Evolutionary conservation across 2,888 invertebrate species (phyloP).

Genomic region (Oegoconia quadripuncta): DNA sequence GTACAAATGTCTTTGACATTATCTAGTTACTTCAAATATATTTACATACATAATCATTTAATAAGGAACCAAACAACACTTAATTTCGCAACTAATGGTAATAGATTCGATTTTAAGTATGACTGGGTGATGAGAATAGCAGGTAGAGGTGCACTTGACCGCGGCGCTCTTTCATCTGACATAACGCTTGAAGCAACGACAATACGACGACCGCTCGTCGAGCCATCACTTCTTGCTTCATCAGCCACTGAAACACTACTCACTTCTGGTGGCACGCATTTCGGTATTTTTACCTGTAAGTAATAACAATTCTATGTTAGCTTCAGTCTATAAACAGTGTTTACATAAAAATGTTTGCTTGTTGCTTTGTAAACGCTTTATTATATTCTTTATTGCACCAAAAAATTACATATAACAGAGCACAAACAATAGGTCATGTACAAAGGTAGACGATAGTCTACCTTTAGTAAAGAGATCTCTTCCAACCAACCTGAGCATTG

Average conservation of each 20-base stretch:
- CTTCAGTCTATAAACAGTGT: too few species aligned
- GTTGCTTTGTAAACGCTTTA: too few species aligned
- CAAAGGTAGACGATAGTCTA: too few species aligned
- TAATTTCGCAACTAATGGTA: conserved; percentile 24
- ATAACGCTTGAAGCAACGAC: conserved; percentile 84
- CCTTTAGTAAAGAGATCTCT: too few species aligned
- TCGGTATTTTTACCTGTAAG: conserved; percentile 49
- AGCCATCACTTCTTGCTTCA: conserved; percentile 52
- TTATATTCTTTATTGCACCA: too few species aligned
- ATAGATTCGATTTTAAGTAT: conserved; percentile 30
- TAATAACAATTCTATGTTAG: background rate
- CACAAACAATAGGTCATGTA: too few species aligned
- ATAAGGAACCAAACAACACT: conserved; percentile 25
- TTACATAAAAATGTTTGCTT: too few species aligned
- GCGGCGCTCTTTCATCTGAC: conserved; percentile 76
- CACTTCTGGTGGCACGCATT: conserved; percentile 77
- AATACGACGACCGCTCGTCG: conserved; percentile 70
- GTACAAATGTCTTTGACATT: conserved; percentile 19
- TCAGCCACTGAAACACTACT: conserved; percentile 60
- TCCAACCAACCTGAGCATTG: too few species aligned
- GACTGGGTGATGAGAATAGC: conserved; percentile 30
- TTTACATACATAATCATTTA: conserved; percentile 13
- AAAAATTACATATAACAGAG: too few species aligned
- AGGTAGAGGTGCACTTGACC: conserved; percentile 46
- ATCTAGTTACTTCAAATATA: conserved; percentile 3